Evolutionary conservation across 2,113 vertebrate species (phyloP).

Genomic region (Paralichthys olivaceus): DNA sequence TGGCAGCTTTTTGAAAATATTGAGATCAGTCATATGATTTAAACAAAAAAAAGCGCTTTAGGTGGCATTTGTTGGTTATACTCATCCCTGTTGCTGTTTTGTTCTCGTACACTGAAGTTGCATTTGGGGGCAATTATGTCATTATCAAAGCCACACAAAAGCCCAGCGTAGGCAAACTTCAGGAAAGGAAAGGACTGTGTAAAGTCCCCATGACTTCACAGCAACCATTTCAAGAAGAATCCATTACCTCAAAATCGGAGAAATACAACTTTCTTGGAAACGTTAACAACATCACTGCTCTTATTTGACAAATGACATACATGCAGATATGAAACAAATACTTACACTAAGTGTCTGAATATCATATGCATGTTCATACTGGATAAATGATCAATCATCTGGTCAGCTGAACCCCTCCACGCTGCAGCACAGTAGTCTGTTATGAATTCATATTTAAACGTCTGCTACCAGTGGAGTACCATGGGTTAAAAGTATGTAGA

Average conservation of each 20-base stretch:
- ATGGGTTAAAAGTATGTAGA: slow-evolving; percentile 60
- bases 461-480: neutral
- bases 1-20: slow-evolving; percentile 30
- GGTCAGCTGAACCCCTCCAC: slow-evolving; percentile 4
- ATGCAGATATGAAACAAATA: neutral
- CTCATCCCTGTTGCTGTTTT: slow-evolving; percentile 28
- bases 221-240: slow-evolving; percentile 8
- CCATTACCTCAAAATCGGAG: neutral
- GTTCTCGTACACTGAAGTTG: slow-evolving; percentile 27
- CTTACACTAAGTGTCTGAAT: neutral
- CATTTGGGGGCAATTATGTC: slow-evolving; percentile 30
- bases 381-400: slow-evolving; percentile 2
- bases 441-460: slow-evolving; percentile 9
- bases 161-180: slow-evolving; percentile 10
- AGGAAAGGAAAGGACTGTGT: neutral
- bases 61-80: slow-evolving; percentile 7
- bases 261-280: slow-evolving; percentile 2
- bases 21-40: slow-evolving; percentile 1
- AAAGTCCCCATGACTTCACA: slow-evolving; percentile 15
- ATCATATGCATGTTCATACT: neutral
- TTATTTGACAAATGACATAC: neutral
- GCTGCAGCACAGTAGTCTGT: slow-evolving; percentile 3
- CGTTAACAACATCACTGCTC: neutral
- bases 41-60: slow-evolving; percentile 9
- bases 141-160: slow-evolving; percentile 46